Evolutionary conservation across 2,113 vertebrate genomes (phyloP).

Genomic region (Oxygymnocypris stewartii): DNA sequence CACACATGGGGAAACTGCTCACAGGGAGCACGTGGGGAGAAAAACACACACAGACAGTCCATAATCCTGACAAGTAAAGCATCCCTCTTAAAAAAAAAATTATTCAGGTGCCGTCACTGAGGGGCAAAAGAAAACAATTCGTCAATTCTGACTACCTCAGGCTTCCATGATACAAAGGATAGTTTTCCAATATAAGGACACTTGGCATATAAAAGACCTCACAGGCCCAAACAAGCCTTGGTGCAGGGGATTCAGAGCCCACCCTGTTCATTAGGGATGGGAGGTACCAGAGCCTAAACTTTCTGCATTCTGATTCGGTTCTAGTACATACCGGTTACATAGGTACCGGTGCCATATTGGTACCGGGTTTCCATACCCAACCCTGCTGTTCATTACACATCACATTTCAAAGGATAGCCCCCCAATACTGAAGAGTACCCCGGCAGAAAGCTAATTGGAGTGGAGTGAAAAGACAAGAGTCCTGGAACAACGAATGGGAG

Average conservation of each 20-base stretch:
- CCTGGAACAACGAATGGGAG: constrained; percentile 36
- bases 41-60: no score
- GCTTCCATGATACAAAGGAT: constrained; percentile 19
- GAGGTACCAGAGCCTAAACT: no score
- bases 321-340: no score
- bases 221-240: constrained; percentile 12
- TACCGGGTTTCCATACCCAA: no score
- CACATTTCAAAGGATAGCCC: constrained; percentile 61
- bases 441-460: constrained; percentile 61
- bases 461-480: constrained; percentile 51
- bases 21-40: no score
- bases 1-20: no score
- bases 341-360: no score
- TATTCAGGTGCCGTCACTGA: background rate
- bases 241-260: background rate
- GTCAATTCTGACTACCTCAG: background rate
- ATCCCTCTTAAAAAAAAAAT: background rate
- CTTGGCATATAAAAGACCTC: constrained; percentile 16
- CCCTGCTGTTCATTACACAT: constrained; percentile 65
- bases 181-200: background rate
- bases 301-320: no score
- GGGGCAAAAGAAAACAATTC: constrained; percentile 3
- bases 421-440: constrained; percentile 48
- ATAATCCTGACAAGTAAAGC: background rate
- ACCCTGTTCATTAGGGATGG: no score